These are phyloP conservation scores for Campoplex nolae DNA, from an alignment of 2,888 invertebrate genomes.

Conservation along the genomic window DNA sequence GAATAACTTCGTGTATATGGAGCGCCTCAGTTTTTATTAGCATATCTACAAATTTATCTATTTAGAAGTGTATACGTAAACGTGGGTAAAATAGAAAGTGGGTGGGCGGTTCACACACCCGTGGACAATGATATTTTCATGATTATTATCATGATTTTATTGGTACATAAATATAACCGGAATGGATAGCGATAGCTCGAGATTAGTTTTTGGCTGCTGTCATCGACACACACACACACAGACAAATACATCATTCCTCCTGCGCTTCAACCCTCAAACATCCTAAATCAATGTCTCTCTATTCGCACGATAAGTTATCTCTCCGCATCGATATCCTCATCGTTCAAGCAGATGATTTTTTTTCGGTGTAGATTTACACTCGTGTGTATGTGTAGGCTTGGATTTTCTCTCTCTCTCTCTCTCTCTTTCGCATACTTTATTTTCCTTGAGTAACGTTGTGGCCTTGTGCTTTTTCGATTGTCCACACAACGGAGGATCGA, in stretches of 20 bases:
- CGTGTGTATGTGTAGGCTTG: not conserved
- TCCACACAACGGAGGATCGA: conserved; percentile 35
- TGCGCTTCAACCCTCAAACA: conserved; percentile 17
- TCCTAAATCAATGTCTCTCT: conserved; percentile 72
- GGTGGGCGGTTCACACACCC: not conserved
- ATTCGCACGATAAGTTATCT: conserved; percentile 71
- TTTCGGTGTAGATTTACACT: not conserved
- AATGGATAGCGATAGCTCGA: conserved; percentile 24
- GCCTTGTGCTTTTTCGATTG: conserved; percentile 69
- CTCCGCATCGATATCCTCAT: conserved; percentile 37
- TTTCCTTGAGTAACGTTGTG: conserved; percentile 14
- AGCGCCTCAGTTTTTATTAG: conserved; percentile 28
- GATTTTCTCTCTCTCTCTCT: conserved; percentile 1
- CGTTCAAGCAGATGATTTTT: conserved; percentile 2
- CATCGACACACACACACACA: conserved; percentile 22
- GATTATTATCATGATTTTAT: not conserved
- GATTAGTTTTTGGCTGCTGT: conserved; percentile 62
- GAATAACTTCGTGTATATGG: conserved; percentile 16
- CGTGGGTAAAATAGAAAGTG: not conserved
- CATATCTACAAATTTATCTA: conserved; percentile 12
- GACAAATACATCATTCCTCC: not conserved
- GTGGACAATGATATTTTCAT: not conserved
- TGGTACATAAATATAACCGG: not conserved
- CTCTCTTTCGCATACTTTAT: not conserved
- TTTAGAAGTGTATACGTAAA: not conserved